phyloP scores from a whole-genome alignment of 2,797 vertebrate genomes.

The Spea hammondii region DNA sequence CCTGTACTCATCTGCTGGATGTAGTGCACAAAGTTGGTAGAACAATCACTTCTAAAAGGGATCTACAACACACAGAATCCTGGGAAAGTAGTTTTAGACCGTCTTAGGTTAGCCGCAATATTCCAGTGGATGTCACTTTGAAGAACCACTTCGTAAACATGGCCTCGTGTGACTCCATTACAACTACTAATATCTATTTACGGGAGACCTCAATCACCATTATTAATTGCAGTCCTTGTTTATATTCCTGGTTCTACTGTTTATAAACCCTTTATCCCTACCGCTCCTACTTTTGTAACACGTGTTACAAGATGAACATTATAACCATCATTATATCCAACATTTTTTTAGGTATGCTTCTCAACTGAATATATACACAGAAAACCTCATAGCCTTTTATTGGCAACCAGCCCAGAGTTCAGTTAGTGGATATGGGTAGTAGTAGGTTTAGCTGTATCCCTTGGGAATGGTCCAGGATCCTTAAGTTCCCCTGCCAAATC shows the following conservation, averaged over 20 bases:
- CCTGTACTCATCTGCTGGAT: background rate
- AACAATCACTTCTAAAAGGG: background rate
- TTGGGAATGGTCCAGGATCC: constrained; percentile 40
- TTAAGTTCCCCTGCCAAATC: constrained; percentile 37
- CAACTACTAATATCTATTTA: constrained; percentile 1
- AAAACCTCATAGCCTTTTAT: constrained; percentile 15
- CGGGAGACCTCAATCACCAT: background rate
- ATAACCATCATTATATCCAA: constrained; percentile 23
- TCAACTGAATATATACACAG: constrained; percentile 21
- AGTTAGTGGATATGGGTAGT: constrained; percentile 38
- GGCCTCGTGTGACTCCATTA: constrained; percentile 33
- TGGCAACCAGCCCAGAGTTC: constrained; percentile 41
- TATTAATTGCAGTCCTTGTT: constrained; percentile 15
- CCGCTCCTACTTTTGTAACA: constrained; percentile 5
- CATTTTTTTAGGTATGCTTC: constrained; percentile 25
- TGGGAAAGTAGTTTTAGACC: background rate
- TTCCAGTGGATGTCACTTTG: constrained; percentile 16
- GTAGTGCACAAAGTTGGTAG: background rate
- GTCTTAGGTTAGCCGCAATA: background rate
- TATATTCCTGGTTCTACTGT: constrained; percentile 16
- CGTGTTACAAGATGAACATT: constrained; percentile 25
- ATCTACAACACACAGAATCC: background rate
- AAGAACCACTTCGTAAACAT: constrained; percentile 2
- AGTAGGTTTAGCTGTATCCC: constrained; percentile 46
- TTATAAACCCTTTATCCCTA: constrained; percentile 29